phyloP scores from a whole-genome alignment of 1,140 invertebrate genomes.

The Pomacea maculata region DNA sequence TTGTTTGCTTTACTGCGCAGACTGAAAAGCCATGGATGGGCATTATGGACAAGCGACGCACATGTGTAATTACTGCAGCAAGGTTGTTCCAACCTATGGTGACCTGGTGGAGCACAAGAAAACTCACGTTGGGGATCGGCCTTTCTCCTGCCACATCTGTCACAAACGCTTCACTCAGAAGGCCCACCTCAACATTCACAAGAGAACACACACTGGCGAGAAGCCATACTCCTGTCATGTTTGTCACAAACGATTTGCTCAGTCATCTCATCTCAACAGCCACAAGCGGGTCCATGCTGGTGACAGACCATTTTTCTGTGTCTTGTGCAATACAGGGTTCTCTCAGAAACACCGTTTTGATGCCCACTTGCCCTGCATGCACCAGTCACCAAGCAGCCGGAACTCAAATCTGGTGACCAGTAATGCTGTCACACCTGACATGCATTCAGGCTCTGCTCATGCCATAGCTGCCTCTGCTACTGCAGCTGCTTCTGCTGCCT shows the following conservation, averaged over 20 bases:
- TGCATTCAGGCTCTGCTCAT: not conserved
- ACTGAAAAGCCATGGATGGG: slow-evolving; percentile 1
- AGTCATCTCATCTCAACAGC: slow-evolving; percentile 38
- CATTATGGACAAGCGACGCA: slow-evolving; percentile 9
- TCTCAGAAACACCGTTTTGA: slow-evolving; percentile 36
- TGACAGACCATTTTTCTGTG: slow-evolving; percentile 41
- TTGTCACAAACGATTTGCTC: slow-evolving; percentile 41
- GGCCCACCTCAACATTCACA: slow-evolving; percentile 40
- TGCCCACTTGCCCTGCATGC: slow-evolving; percentile 22
- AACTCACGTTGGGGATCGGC: slow-evolving; percentile 36
- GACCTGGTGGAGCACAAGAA: slow-evolving; percentile 36
- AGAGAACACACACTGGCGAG: slow-evolving; percentile 40
- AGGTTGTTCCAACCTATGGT: slow-evolving; percentile 27
- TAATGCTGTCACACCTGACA: not conserved
- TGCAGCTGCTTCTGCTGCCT: not conserved
- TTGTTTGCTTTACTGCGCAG: no score
- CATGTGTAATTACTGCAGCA: slow-evolving; percentile 21
- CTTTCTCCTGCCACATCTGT: slow-evolving; percentile 42
- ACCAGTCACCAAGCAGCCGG: slow-evolving; percentile 1
- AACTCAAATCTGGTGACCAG: not conserved
- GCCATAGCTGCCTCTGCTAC: not conserved
- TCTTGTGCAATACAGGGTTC: slow-evolving; percentile 38
- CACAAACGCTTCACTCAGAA: slow-evolving; percentile 44
- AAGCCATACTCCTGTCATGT: slow-evolving; percentile 39
- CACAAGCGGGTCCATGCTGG: slow-evolving; percentile 44